Evolutionary conservation across 2,797 vertebrate species (phyloP).

Genomic region (Eremophila alpestris): DNA sequence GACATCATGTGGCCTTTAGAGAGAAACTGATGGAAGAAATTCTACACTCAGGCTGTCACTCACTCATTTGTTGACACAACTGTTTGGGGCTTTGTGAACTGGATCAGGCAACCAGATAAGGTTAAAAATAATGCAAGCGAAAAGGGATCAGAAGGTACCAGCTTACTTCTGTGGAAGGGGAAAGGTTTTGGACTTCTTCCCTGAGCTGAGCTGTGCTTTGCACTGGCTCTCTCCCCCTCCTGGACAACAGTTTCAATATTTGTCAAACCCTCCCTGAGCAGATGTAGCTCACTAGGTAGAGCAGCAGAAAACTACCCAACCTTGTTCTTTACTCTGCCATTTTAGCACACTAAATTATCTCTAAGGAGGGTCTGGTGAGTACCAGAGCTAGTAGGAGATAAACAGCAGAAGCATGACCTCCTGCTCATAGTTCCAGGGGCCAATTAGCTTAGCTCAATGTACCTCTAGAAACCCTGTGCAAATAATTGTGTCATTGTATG

Average conservation of each 20-base stretch:
- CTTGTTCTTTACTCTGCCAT: not conserved
- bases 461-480: not conserved
- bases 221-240: not conserved
- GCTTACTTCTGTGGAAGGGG: not conserved
- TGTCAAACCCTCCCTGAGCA: not conserved
- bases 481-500: not conserved
- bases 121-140: constrained; percentile 40
- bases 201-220: not conserved
- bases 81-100: constrained; percentile 17
- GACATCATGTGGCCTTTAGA: not conserved
- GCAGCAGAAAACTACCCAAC: not conserved
- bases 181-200: not conserved
- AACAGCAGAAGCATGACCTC: not conserved
- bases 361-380: not conserved
- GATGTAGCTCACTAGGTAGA: not conserved
- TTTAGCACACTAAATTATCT: not conserved
- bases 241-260: not conserved
- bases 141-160: not conserved
- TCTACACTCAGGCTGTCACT: constrained; percentile 11
- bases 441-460: not conserved
- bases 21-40: constrained; percentile 10
- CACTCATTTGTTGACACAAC: constrained; percentile 40
- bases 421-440: not conserved
- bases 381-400: not conserved
- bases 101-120: constrained; percentile 16